Percentiles rank a stretch among this genome's conserved stretches.
These are phyloP conservation scores for Cryptus viduatorius DNA, from an alignment of 2,888 invertebrate genomes.

Conservation along the genomic window DNA sequence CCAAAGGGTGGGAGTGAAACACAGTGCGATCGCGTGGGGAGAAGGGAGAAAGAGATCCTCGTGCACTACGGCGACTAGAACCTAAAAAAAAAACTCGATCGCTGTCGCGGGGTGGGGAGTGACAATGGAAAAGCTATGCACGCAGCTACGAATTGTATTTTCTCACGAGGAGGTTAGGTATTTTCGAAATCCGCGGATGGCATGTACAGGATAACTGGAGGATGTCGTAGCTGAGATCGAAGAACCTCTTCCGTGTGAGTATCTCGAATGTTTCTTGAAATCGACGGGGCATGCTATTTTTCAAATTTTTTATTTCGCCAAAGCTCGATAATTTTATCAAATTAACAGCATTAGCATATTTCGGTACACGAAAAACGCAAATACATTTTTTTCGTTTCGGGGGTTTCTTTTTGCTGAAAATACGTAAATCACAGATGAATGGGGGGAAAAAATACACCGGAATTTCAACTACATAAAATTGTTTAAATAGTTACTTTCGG, in stretches of 20 bases:
- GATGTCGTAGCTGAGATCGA: not conserved
- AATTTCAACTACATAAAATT: too few relatives aligned
- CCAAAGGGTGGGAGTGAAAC: slow-evolving; percentile 55
- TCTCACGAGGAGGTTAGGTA: slow-evolving; percentile 7
- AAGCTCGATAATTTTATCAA: not conserved
- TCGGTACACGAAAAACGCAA: not conserved
- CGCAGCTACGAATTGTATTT: not conserved
- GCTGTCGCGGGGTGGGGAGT: not conserved
- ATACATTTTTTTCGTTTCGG: too few relatives aligned
- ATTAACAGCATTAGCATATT: not conserved
- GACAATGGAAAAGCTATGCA: slow-evolving; percentile 10
- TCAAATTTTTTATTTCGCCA: not conserved
- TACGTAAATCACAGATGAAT: too few relatives aligned
- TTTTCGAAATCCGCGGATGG: not conserved
- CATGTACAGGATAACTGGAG: not conserved
- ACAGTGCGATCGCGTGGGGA: slow-evolving; percentile 50
- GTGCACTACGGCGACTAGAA: slow-evolving; percentile 12
- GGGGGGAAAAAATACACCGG: too few relatives aligned
- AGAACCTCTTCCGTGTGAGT: not conserved
- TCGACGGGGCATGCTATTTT: not conserved
- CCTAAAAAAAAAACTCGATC: slow-evolving; percentile 10
- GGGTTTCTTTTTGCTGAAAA: too few relatives aligned
- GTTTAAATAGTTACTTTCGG: too few relatives aligned
- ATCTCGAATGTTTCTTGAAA: not conserved
- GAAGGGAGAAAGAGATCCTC: slow-evolving; percentile 62